Evolutionary conservation across 2,888 invertebrate genomes (phyloP), one percentile per base, ranked within the genome.

Genomic region (Sclerodermus sp.): DNA sequence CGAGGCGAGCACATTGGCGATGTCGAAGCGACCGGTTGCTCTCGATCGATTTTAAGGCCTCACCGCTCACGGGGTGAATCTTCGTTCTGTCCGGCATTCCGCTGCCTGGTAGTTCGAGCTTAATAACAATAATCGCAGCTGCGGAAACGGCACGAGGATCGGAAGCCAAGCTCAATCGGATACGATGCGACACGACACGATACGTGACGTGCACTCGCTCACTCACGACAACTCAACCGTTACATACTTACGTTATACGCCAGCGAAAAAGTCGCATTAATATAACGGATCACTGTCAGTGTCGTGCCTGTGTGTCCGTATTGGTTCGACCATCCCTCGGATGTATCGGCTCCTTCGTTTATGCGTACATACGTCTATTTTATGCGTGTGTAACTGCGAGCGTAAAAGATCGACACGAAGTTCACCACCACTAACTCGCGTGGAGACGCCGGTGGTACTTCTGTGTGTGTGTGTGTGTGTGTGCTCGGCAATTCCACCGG

Each of bases 231-330:
- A 71, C 64, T 71, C 74, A 67, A 75, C 77, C 77, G 76, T 76
- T 76, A 76, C 70, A 57, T 62, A 62, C 62, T 62, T 66, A 58
- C 63, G 59, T 63, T 62, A 64, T 60, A 57, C 57, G 60, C 61
- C 62, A 57, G 65, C 62, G 59, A 71, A 70, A 73, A 71, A 68
- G 67, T 61, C 62, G 56, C 68, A 77, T 76, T 77, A 77, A 73
- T 64, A 71, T 77, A 77, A 77, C 77, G 77, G 77, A 55, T 60
- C 56, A 54, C 49, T 45, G 60, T 58, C 53, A 49, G 59, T 55
- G 62, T 56, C 55, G 47, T 38, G 53, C 39, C 38, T 52, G 18
- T 39, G 44, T 30, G 30, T 30, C 43, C 13, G 32, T 44, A 42
- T 23, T 23, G 23, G 23, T 23, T 8, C 23, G 3, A 23, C 23